These are phyloP conservation scores for Apomyelois bistriatella DNA, from an alignment of 2,888 invertebrate genomes.

Conservation along the genomic window DNA sequence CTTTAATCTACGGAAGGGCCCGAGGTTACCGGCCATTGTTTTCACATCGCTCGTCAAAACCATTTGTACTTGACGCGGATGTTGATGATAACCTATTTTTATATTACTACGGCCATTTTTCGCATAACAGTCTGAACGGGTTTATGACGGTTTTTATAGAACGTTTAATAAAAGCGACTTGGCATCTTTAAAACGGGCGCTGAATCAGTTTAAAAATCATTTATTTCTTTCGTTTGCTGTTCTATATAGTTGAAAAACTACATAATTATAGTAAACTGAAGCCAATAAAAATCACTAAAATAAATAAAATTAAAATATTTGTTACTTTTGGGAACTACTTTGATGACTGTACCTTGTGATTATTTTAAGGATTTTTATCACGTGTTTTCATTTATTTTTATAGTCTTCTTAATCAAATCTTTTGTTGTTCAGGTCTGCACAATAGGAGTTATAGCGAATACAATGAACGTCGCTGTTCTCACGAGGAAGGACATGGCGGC, in stretches of 20 bases:
- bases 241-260: too few relatives aligned
- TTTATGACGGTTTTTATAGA: conserved; percentile 4
- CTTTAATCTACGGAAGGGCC: background rate
- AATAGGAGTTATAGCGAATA: conserved; percentile 92
- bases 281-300: too few relatives aligned
- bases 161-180: background rate
- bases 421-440: conserved; percentile 84
- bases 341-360: too few relatives aligned
- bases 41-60: conserved; percentile 11
- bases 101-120: conserved; percentile 9
- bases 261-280: too few relatives aligned
- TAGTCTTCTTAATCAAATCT: background rate
- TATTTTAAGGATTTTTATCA: too few relatives aligned
- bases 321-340: too few relatives aligned
- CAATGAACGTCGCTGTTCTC: conserved; percentile 92
- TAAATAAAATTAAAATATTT: too few relatives aligned
- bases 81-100: conserved; percentile 8
- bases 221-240: too few relatives aligned
- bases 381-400: too few relatives aligned
- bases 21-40: conserved; percentile 10
- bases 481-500: conserved; percentile 91
- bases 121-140: background rate
- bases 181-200: background rate
- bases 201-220: background rate
- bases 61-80: conserved; percentile 13